Conservation (phyloP, 2,113 vertebrate genomes). For the Scortum barcoo region DNA sequence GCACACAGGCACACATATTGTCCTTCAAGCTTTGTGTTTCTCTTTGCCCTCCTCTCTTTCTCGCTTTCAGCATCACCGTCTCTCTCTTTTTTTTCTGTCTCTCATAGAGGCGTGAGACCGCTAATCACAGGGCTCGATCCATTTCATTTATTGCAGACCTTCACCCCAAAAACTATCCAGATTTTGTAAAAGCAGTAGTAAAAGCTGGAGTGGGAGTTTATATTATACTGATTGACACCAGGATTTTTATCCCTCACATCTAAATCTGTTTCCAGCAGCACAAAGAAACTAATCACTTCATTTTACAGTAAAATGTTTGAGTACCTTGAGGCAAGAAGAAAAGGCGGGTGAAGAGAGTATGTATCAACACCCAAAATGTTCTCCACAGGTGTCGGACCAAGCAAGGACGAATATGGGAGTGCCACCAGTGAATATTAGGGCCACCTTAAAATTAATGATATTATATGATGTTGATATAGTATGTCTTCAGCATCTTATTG, state of each 20-base stretch:
- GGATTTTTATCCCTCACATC: neutral
- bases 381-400: neutral
- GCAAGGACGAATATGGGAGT: neutral
- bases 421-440: neutral
- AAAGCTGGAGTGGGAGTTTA: neutral
- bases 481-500: neutral
- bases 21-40: constrained; percentile 61
- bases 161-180: neutral
- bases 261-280: constrained; percentile 2
- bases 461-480: neutral
- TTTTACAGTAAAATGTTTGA: neutral
- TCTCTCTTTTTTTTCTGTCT: constrained; percentile 17
- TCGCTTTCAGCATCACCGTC: constrained; percentile 20
- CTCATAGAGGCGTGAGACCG: neutral
- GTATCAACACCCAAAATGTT: neutral
- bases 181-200: neutral
- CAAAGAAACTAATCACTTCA: neutral
- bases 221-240: neutral
- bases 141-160: neutral
- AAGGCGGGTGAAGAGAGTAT: neutral
- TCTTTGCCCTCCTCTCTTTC: constrained; percentile 14
- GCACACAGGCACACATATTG: constrained; percentile 51
- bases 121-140: constrained; percentile 4
- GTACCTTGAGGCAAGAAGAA: neutral
- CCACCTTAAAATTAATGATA: neutral